Evolutionary conservation across 2,888 invertebrate species (phyloP), one percentile per base, ranked within the genome.

Genomic region (Drosophila greeni): DNA sequence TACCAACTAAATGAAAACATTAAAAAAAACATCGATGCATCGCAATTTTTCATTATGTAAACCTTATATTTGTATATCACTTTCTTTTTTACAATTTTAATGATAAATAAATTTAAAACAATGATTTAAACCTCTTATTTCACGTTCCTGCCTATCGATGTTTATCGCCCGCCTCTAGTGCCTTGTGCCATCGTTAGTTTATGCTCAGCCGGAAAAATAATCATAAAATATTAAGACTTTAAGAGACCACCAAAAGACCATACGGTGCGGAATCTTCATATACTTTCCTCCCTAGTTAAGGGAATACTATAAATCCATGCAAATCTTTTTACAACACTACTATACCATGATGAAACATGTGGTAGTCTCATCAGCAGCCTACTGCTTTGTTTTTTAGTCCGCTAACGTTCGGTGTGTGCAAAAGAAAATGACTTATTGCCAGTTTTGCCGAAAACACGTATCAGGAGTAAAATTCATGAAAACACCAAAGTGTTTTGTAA

Each of bases 341-440:
- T 37, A 11, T 12, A 37, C 5, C 37, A 36, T 16, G 36, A 5
- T 5, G 16, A 23, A 20, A 20, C 20, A 20, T 20, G n/a, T 40
- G 2, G 8, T n/a, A n/a, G n/a, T 42, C 42, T 24, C 40, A 23
- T 40, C 23, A 8, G 40, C 42, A 3, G 9, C 9, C 9, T 3
- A 9, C 9, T 11, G n/a, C n/a, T 24, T n/a, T 0, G 9, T 24
- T 42, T 20, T n/a, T 9, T 24, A 24, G 42, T 24, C 24, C 42
- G 14, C 4, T 23, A 40, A 23, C 14, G 8, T 8, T 40, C 14
- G 18, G 18, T 18, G 29, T 14, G 16, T 24, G 1, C 14, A 8
- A 23, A 2, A 40, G 8, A 18, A 45, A 29, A 45, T 45, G 45
- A 29, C 29, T 18, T 45, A 45, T 5, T 45, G 45, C 18, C 18